Base-by-base conservation (phyloP, 2,113 vertebrate species). In the Colistium nudipinnis region DNA sequence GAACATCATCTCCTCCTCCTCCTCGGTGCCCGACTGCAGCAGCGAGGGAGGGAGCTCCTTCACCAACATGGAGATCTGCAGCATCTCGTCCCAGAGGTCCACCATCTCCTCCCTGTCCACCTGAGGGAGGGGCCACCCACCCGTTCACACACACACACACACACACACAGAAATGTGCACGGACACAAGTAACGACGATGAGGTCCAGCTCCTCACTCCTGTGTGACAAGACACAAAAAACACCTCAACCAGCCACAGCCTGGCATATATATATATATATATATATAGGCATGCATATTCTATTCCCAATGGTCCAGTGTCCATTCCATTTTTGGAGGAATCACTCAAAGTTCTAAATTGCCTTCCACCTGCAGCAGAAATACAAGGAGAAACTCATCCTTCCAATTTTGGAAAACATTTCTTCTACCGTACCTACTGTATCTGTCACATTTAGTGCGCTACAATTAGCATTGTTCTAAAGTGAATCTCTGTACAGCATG, bases 11-110 rank as follows among this genome's bases (percentile, higher is more conserved):
- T 95, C 95, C 44, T 98, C 97, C 60, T 96, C 95, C 25, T 95
- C 97, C 6, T 95, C 97, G 1, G 94, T 94, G 70, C 96, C 96
- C 0, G 97, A 98, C 87, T 95, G 95, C 81, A 81, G 86, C 87
- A 97, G 96, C 16, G 96, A 96, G 43, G 94, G 93, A 20, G 96
- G 95, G n/a, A 96, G 96, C 86, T 97, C 96, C 3, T 98, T 97
- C 91, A 98, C 96, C 87, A 98, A 98, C 85, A 94, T 98, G 92
- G 97, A 99, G 92, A 96, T 98, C 88, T 96, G 96, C 44, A 98
- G 97, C 60, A 92, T 98, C 87, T 96, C 96, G 31, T 98, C 96
- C 25, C 96, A 95, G 82, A 92, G 78, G 70, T 98, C 96, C 55
- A 94, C 95, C 65, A 91, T 98, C 70, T 98, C 97, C 73, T 93